Evolutionary conservation across 2,888 invertebrate genomes (phyloP), one percentile per base, ranked within the genome.

Genomic region (Drosophila paramelanica): DNA sequence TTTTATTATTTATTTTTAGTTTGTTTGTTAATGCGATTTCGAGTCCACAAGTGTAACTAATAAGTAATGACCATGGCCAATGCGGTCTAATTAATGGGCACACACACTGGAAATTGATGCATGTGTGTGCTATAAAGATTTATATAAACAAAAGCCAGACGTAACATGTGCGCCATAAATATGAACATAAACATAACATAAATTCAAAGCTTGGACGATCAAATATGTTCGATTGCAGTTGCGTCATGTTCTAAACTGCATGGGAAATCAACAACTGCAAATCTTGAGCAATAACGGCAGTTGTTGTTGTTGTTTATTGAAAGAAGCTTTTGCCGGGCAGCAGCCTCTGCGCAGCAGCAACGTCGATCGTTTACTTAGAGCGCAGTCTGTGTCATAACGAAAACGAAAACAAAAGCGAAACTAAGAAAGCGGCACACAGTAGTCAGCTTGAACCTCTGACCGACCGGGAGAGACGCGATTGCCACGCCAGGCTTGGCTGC

Each of bases 361-460:
- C 17, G 1, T 1, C 14, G n/a, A 27, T 7, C 20, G 27, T 31
- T 31, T 31, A 31, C 31, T 31, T 31, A 31, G 27, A 31, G 27
- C 27, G 11, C 33, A 1, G 36, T 36, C 36, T 36, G 4, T 33
- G 11, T 31, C 31, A 11, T 10, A 51, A 41, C 25, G 39, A 67
- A 43, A 57, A 43, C 31, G 49, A 49, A 62, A 56, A 62, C 46
- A 52, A 38, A 49, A 52, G n/a, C 39, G 38, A 52, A 57, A 56
- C 73, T 78, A 55, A 60, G 73, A 84, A 81, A 70, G 64, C 81
- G 46, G 36, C 53, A 7, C 61, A 64, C 58, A 58, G 75, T 68
- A 41, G 51, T 10, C 59, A 36, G 45, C 55, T 36, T 57, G 57
- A 67, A 88, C 88, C 82, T 82, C 85, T 81, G 82, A 85, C 85